These are phyloP conservation scores for Lycaon pictus DNA, from an alignment of 2,113 vertebrate genomes.

Conservation along the genomic window DNA sequence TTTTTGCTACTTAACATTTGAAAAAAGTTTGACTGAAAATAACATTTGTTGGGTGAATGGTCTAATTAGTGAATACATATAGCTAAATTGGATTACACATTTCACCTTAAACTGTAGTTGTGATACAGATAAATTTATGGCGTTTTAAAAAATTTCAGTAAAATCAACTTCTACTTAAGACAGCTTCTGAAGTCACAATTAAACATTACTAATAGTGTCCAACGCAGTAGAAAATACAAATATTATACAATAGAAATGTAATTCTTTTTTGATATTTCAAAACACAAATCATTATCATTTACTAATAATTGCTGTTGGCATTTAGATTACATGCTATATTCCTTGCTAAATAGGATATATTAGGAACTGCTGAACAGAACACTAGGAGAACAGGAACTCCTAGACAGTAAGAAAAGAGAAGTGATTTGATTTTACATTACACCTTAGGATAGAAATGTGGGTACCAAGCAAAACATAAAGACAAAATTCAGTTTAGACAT, in stretches of 20 bases:
- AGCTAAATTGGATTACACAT: not conserved
- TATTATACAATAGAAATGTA: not conserved
- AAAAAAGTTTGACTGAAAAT: not conserved
- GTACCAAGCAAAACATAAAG: not conserved
- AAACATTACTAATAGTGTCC: not conserved
- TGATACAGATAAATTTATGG: not conserved
- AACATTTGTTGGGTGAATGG: not conserved
- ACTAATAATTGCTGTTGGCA: not conserved
- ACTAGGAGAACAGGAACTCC: not conserved
- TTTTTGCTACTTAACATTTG: not conserved
- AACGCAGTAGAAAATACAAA: not conserved
- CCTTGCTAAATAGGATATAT: not conserved
- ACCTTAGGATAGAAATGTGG: not conserved
- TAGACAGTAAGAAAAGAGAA: not conserved
- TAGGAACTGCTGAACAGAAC: not conserved
- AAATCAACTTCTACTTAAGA: not conserved
- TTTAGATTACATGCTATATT: not conserved
- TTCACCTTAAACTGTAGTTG: not conserved
- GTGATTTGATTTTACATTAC: not conserved
- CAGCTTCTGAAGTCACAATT: not conserved
- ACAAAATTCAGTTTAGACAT: not conserved
- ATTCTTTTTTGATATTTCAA: not conserved
- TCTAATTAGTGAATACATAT: not conserved
- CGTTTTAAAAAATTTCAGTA: not conserved
- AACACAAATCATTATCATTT: not conserved